These are phyloP conservation scores for Eupithecia vulgata DNA, from an alignment of 2,888 invertebrate species.

Conservation along the genomic window DNA sequence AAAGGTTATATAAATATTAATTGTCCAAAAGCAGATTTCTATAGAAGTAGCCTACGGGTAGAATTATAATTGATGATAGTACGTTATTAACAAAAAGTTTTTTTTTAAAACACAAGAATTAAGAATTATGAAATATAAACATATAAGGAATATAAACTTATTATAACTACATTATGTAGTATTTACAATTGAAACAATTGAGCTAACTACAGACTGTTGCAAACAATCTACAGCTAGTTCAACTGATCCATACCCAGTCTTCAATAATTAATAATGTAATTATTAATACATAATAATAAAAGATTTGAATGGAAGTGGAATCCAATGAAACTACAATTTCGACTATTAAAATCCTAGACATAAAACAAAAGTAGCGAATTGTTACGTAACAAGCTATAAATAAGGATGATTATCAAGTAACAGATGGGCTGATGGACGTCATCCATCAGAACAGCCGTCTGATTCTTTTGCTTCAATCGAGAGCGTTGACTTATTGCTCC, in stretches of 20 bases:
- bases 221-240: too few species aligned
- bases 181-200: too few species aligned
- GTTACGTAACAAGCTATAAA: slow-evolving; percentile 55
- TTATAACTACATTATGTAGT: too few species aligned
- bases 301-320: background rate
- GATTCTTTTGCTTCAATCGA: slow-evolving; percentile 63
- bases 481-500: slow-evolving; percentile 75
- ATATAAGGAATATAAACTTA: too few species aligned
- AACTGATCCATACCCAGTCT: too few species aligned
- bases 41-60: background rate
- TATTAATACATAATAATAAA: background rate
- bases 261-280: background rate
- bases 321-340: background rate
- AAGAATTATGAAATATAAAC: too few species aligned
- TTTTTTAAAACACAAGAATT: too few species aligned
- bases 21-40: background rate
- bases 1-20: too few species aligned
- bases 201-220: too few species aligned
- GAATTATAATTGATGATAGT: background rate
- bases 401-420: slow-evolving; percentile 52
- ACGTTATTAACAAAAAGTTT: too few species aligned
- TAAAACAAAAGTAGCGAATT: slow-evolving; percentile 29
- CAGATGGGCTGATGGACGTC: too few species aligned
- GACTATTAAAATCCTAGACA: background rate
- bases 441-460: slow-evolving; percentile 55